Base-by-base conservation (phyloP, 2,888 invertebrate species). In the Anaspis maculata region DNA sequence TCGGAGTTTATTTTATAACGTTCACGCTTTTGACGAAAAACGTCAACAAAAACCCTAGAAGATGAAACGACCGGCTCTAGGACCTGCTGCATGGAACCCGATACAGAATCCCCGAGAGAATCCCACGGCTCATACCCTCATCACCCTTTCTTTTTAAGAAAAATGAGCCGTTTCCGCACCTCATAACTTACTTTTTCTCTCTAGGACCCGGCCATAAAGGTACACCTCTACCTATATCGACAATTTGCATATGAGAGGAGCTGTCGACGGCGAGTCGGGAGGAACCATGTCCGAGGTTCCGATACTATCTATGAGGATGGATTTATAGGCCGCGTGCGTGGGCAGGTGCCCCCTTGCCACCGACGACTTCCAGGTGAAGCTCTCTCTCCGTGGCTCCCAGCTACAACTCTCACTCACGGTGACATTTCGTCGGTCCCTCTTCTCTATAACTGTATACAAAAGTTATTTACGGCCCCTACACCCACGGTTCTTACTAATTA, bases 241-340 rank as follows among this genome's bases (percentile, higher is more conserved):
- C 9, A 29, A 52, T 54, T 54, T 52, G 51, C 52, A 52, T 52
- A 52, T 44, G 50, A 45, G 50, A 49, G 47, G 39, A 54, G 46
- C 51, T 52, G 54, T 54, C 49, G 51, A 51, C 52, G 39, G 41
- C 33, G 45, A 41, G 37, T 44, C 37, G 34, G 34, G 34, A 42
- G 41, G 38, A 38, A 38, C 39, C 42, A 44, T 31, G 31, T 32
- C 32, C 15, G 34, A 30, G 46, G 52, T 50, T 7, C 7, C 12
- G 33, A 40, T 57, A 56, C 44, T 41, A 51, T 50, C 54, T 46
- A 29, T 15, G 12, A 25, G 46, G 50, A 51, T 52, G 52, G 52
- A 58, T 58, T 58, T 58, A 58, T 57, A 46, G 51, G 52, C 57
- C 55, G 48, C 47, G 53, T 56, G 57, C 57, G 56, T 55, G 53